Conservation (phyloP, 2,113 vertebrate genomes). For the Trachemys scripta region DNA sequence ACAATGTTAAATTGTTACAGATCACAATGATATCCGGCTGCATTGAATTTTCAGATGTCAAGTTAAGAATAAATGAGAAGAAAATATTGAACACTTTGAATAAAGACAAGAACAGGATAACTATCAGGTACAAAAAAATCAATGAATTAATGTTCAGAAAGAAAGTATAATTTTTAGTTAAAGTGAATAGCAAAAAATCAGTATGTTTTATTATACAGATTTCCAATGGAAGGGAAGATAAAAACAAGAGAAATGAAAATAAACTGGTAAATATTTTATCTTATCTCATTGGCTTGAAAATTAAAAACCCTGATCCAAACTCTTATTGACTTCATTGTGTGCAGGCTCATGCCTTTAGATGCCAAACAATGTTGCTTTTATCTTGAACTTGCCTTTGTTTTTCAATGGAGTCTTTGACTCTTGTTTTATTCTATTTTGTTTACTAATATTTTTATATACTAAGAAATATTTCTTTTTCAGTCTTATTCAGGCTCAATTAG, state of each 20-base stretch:
- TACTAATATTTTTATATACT: background rate
- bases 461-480: constrained; percentile 71
- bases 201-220: constrained; percentile 82
- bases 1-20: constrained; percentile 76
- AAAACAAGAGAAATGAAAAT: constrained; percentile 98
- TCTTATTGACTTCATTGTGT: background rate
- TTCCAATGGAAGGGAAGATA: constrained; percentile 95
- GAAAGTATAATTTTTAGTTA: constrained; percentile 7
- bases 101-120: constrained; percentile 91
- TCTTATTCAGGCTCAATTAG: constrained; percentile 96
- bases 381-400: background rate
- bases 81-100: constrained; percentile 92
- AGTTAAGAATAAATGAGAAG: constrained; percentile 93
- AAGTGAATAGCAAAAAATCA: constrained; percentile 25
- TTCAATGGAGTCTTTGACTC: background rate
- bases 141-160: constrained; percentile 2
- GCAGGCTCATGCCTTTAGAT: background rate
- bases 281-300: constrained; percentile 9
- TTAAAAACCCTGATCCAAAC: background rate
- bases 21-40: constrained; percentile 88
- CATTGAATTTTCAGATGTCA: constrained; percentile 91
- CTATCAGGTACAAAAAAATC: constrained; percentile 87
- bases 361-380: constrained; percentile 11
- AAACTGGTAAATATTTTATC: constrained; percentile 88
- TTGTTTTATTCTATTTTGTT: background rate